phyloP scores from a whole-genome alignment of 1,140 invertebrate species.

The Cotesia vestalis region DNA sequence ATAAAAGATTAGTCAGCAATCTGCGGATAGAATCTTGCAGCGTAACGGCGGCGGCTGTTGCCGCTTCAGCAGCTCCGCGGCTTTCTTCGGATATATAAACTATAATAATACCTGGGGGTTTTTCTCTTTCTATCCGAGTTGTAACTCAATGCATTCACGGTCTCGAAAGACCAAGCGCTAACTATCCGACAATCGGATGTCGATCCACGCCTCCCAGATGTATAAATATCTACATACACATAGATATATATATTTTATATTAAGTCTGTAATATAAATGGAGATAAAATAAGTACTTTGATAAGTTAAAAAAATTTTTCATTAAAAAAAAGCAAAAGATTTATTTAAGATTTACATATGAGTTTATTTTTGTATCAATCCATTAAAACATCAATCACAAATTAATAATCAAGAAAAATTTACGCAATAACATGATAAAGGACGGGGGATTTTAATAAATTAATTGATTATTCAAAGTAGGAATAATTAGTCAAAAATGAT shows the following conservation, averaged over 20 bases:
- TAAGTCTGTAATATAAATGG: too few relatives aligned
- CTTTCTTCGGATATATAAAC: constrained; percentile 34
- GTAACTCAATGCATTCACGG: constrained; percentile 48
- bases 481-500: background rate
- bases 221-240: constrained; percentile 41
- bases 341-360: too few relatives aligned
- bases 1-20: constrained; percentile 35
- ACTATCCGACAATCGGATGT: constrained; percentile 36
- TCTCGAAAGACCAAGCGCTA: constrained; percentile 46
- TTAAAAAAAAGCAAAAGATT: too few relatives aligned
- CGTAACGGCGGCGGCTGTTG: constrained; percentile 43
- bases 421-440: too few relatives aligned
- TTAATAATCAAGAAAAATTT: too few relatives aligned
- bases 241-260: background rate
- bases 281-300: too few relatives aligned
- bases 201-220: constrained; percentile 39
- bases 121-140: constrained; percentile 31
- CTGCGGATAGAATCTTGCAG: constrained; percentile 43
- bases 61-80: constrained; percentile 34
- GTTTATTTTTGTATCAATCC: too few relatives aligned
- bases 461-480: too few relatives aligned
- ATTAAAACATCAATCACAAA: too few relatives aligned
- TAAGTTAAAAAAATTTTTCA: too few relatives aligned
- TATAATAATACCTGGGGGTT: constrained; percentile 24
- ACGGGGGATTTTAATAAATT: too few relatives aligned